phyloP scores from a whole-genome alignment of 1,140 invertebrate genomes.

The Copidosoma floridanum region DNA sequence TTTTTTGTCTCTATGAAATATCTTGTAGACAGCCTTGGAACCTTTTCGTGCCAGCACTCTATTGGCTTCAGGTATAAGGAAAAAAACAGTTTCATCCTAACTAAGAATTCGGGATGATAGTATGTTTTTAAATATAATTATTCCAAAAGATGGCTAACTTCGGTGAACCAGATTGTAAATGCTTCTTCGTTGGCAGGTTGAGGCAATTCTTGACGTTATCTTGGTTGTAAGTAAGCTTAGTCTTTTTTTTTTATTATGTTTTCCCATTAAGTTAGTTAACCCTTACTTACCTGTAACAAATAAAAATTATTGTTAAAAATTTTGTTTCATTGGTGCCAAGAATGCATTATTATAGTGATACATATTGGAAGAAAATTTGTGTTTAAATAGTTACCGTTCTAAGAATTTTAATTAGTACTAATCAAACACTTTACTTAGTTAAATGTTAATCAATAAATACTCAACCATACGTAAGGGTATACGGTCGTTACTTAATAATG shows the following conservation, averaged over 20 bases:
- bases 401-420: constrained; percentile 31
- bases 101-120: constrained; percentile 30
- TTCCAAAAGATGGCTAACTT: constrained; percentile 33
- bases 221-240: too few relatives aligned
- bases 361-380: constrained; percentile 31
- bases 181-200: constrained; percentile 17
- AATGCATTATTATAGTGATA: constrained; percentile 39
- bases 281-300: too few relatives aligned
- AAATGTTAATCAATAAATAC: too few relatives aligned
- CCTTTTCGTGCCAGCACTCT: constrained; percentile 39
- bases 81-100: constrained; percentile 36
- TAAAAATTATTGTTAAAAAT: too few relatives aligned
- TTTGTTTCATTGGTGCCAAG: too few relatives aligned
- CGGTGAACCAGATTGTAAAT: constrained; percentile 10
- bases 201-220: constrained; percentile 28
- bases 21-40: constrained; percentile 38
- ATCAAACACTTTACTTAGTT: constrained; percentile 37
- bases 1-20: constrained; percentile 43
- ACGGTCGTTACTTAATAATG: too few relatives aligned
- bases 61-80: constrained; percentile 30
- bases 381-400: constrained; percentile 42
- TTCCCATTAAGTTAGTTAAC: too few relatives aligned
- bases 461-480: too few relatives aligned
- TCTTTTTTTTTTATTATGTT: too few relatives aligned
- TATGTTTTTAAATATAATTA: constrained; percentile 27